Evolutionary conservation across 1,140 invertebrate species (phyloP), one percentile per base, ranked within the genome.

Genomic region (Zaprionus lachaisei): DNA sequence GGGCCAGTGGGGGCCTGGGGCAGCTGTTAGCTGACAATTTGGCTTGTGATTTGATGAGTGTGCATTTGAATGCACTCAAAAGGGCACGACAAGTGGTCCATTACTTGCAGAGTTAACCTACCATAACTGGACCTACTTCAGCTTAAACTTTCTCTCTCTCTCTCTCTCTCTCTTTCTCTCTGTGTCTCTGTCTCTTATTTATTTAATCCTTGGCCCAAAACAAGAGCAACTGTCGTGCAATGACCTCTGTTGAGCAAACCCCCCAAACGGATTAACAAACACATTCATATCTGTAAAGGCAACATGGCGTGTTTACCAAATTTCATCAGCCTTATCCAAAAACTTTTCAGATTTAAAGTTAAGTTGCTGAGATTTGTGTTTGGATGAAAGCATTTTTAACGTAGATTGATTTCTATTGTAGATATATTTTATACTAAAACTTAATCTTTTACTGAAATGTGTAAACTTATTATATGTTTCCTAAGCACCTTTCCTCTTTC

Each of bases 1-100:
- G 34, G 34, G 20, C 17, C 6, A 12, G 47, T 2, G 47, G 9
- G 9, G 4, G 22, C 4, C 31, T 34, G 31, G 31, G 47, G 47
- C 49, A 74, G 67, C 54, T 64, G 62, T 47, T 64, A 54, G 49
- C 69, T 65, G 68, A 72, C 62, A 76, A 64, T 76, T 67, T 77
- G 69, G 61, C 74, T 66, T 73, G 63, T 77, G 75, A 77, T 77
- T 73, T 77, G 75, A 77, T 77, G 75, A 77, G 70, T 73, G 58
- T 63, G 70, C 75, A 77, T 77, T 77, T 77, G 64, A 73, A 77
- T 77, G 75, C 75, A 73, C 71, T 77, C 70, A 62, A 73, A 74
- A 57, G 47, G 49, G 57, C 34, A 55, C 26, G 55, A 57, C 63
- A 61, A 73, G 70, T 62, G 70, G 54, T 58, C 61, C 62, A 77